Percentiles rank a stretch among this genome's conserved stretches.
Conservation (phyloP, 1,140 invertebrate species). For the Drosophila paulistorum region DNA sequence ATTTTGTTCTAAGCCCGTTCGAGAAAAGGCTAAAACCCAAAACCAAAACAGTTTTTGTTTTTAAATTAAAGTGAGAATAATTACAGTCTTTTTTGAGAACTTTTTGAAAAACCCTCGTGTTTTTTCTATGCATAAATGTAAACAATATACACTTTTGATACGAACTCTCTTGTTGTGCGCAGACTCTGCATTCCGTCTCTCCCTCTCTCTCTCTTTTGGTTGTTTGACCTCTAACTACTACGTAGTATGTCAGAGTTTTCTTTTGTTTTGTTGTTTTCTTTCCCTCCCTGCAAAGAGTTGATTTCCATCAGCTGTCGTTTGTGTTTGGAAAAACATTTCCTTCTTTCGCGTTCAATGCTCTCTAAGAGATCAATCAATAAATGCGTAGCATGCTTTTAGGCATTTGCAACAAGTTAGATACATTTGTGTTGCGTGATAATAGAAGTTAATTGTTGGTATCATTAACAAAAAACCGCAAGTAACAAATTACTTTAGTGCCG, state of each 20-base stretch:
- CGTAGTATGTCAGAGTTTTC: background rate
- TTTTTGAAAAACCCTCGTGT: too few species aligned
- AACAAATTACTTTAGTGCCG: background rate
- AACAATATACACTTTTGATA: background rate
- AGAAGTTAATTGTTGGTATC: background rate
- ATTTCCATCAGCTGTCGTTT: conserved; percentile 1
- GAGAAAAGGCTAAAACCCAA: too few species aligned
- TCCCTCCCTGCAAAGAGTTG: background rate
- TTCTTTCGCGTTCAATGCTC: background rate
- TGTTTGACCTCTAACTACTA: conserved; percentile 22
- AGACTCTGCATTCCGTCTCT: conserved; percentile 11
- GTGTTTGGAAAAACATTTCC: background rate
- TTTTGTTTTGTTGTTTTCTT: background rate
- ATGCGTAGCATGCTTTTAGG: background rate
- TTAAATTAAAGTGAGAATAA: too few species aligned
- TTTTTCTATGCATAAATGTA: background rate
- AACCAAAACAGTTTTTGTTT: too few species aligned
- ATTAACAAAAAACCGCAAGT: background rate
- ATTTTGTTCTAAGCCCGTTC: too few species aligned
- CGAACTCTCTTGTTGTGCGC: background rate
- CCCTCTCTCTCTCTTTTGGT: conserved; percentile 1
- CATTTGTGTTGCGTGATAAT: background rate
- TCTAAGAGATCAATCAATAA: conserved; percentile 6
- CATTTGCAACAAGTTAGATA: background rate
- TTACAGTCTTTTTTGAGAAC: too few species aligned